phyloP scores from a whole-genome alignment of 2,797 vertebrate species.

The Acrossocheilus fasciatus region DNA sequence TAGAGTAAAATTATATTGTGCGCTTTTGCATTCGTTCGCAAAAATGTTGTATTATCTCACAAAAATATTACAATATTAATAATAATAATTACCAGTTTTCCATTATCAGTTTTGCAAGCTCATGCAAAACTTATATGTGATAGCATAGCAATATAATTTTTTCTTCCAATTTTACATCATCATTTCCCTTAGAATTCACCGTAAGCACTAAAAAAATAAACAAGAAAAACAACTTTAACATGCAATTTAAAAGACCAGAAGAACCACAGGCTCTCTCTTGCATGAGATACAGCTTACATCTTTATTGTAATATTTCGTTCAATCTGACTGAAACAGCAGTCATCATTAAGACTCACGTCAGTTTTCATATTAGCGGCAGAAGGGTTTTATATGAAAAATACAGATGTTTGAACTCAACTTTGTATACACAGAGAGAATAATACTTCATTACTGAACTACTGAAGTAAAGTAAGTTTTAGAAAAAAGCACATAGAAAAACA shows the following conservation, averaged over 20 bases:
- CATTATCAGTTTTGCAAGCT: neutral
- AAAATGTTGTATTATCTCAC: neutral
- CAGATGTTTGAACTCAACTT: constrained; percentile 40
- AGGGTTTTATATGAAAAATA: constrained; percentile 44
- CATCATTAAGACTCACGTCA: constrained; percentile 23
- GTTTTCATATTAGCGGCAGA: constrained; percentile 38
- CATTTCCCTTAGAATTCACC: neutral
- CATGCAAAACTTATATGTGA: neutral
- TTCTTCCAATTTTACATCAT: neutral
- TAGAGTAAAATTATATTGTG: neutral
- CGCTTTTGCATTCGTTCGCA: neutral
- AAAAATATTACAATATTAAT: neutral
- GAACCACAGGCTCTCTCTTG: neutral
- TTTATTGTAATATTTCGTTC: constrained; percentile 47
- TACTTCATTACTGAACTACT: constrained; percentile 22
- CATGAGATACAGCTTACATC: constrained; percentile 1
- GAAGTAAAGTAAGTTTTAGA: constrained; percentile 31
- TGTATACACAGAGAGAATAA: constrained; percentile 41
- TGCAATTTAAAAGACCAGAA: neutral
- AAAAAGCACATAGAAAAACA: constrained; percentile 27
- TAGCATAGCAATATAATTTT: neutral
- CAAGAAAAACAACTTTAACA: neutral
- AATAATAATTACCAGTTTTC: neutral
- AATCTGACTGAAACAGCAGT: constrained; percentile 27
- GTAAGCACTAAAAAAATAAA: neutral